phyloP scores from a whole-genome alignment of 2,113 vertebrate genomes.

The Dissostichus mawsoni region DNA sequence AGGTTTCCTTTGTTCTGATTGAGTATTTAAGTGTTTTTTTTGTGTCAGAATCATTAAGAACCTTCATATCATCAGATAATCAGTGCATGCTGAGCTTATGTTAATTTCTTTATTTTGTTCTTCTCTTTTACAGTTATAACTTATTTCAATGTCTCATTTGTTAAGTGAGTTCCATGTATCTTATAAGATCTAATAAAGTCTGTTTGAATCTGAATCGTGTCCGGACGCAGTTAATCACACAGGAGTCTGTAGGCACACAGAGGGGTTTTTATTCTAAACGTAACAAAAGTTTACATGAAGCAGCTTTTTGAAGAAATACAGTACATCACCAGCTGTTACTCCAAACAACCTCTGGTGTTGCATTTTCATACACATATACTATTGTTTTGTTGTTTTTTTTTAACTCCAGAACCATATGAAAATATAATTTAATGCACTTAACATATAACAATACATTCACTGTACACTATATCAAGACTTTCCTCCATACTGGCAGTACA shows the following conservation, averaged over 20 bases:
- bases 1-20: slow-evolving; percentile 64
- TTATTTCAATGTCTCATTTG: slow-evolving; percentile 75
- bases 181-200: slow-evolving; percentile 77
- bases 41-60: slow-evolving; percentile 34
- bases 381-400: slow-evolving; percentile 65
- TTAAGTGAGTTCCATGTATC: slow-evolving; percentile 74
- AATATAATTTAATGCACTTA: slow-evolving; percentile 99
- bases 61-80: slow-evolving; percentile 57
- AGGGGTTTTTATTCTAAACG: slow-evolving; percentile 88
- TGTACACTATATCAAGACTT: slow-evolving; percentile 95
- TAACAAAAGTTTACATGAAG: slow-evolving; percentile 94
- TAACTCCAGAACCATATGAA: slow-evolving; percentile 93
- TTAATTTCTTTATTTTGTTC: slow-evolving; percentile 47
- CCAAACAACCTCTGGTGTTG: slow-evolving; percentile 87
- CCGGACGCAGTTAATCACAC: neutral
- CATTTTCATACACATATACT: slow-evolving; percentile 80
- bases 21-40: slow-evolving; percentile 31
- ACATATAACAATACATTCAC: slow-evolving; percentile 95
- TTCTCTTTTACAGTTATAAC: slow-evolving; percentile 62
- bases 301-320: slow-evolving; percentile 91
- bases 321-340: slow-evolving; percentile 87
- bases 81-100: slow-evolving; percentile 71
- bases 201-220: slow-evolving; percentile 57
- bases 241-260: slow-evolving; percentile 59
- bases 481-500: slow-evolving; percentile 92